phyloP scores from a whole-genome alignment of 2,797 vertebrate species.

The Propithecus deckenii region DNA sequence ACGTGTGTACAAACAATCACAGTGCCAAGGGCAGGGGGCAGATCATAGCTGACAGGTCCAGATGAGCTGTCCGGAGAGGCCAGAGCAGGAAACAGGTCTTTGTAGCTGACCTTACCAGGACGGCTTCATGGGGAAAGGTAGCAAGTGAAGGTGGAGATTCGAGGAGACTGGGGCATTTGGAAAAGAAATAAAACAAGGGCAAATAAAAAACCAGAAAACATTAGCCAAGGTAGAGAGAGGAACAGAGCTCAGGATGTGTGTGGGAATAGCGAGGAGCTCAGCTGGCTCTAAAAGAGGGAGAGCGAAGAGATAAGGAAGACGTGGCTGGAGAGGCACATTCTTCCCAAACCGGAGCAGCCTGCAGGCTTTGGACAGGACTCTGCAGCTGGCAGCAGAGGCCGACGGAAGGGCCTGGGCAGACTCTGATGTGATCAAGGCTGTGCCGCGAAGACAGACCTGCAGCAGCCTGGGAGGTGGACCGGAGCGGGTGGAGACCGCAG shows the following conservation, averaged over 20 bases:
- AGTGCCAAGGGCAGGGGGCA: background rate
- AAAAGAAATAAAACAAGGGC: background rate
- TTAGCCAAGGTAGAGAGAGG: background rate
- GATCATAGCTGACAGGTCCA: no score
- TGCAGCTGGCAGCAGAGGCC: background rate
- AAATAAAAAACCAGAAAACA: no score
- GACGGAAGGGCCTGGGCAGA: background rate
- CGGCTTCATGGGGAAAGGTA: background rate
- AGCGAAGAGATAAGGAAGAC: rapidly evolving
- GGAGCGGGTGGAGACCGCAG: background rate
- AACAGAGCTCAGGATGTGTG: background rate
- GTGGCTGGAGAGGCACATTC: rapidly evolving
- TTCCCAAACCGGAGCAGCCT: background rate
- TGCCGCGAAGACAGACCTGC: background rate
- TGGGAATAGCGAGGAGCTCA: background rate
- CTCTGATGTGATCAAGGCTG: no score
- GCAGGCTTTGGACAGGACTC: no score
- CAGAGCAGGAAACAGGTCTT: background rate
- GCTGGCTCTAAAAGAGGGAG: background rate
- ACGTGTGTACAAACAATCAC: rapidly evolving
- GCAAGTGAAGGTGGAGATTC: no score
- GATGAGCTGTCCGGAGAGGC: background rate
- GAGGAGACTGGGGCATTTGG: background rate
- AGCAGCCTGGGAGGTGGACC: background rate
- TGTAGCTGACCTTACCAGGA: background rate